Evolutionary conservation across 2,888 invertebrate genomes (phyloP), one percentile per base, ranked within the genome.

Genomic region (Panzeria rudis): DNA sequence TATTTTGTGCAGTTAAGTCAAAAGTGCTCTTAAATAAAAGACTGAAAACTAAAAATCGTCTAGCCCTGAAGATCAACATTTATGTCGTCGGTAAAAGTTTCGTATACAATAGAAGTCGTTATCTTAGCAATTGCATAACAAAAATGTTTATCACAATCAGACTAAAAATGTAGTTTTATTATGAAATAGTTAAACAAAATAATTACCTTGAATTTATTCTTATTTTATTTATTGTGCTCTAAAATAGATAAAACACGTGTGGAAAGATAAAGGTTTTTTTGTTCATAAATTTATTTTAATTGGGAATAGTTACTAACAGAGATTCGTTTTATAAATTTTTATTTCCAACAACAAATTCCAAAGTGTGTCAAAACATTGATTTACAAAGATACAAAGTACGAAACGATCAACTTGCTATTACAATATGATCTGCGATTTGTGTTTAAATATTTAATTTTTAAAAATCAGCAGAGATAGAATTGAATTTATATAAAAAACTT

Each of bases 351-450:
- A 32, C 6, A 32, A 73, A 9, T 17, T 13, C 6, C 8, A 72
- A 72, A 41, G 20, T 47, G n/a, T 72, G 72, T 61, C 72, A 61
- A 47, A 44, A 59, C 47, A 59, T 59, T 7, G 7, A 1, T n/a
- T 71, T 44, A 44, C 56, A 44, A 25, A 62, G 38, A 71, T 23
- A 54, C n/a, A 71, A 71, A 69, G 38, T 69, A 20, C 29, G 44
- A 29, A 71, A 38, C 32, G n/a, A 23, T 56, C n/a, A 15, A 41
- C 9, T 44, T 17, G 56, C 29, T 44, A 56, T 20, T 29, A 23
- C 3, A 69, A 69, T 32, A 25, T 32, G n/a, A 13, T 61, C 8
- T 11, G 15, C 32, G 11, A 56, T 32, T 9, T 1, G 23, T 25
- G 17, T 47, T 47, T 17, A 17, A 47, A 23, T 52, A 54, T 54